Evolutionary conservation across 1,140 invertebrate species (phyloP), one percentile per base, ranked within the genome.

Genomic region (Harpegnathos saltator): DNA sequence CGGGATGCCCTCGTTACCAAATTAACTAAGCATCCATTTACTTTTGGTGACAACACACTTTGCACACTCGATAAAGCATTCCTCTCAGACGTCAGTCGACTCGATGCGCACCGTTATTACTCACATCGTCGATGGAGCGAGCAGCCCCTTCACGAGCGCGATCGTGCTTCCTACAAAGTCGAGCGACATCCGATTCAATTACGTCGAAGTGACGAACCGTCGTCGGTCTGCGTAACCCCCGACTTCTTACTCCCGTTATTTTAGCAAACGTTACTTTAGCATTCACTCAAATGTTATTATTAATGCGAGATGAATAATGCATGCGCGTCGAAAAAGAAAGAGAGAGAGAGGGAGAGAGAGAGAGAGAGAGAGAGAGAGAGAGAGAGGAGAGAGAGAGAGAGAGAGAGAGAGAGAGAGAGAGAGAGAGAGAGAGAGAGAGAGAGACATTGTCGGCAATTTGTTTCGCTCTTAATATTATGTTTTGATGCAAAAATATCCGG

Each of bases 41-140:
- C 65, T 80, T 80, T 80, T 80, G 65, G 65, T 80, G 65, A 80
- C 75, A 80, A 80, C 65, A 80, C 66, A 80, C 75, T 80, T 80
- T 80, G 75, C 38, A 80, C 75, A 80, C 65, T 80, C 75, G 75
- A 80, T 80, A 80, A 80, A 80, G 75, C 75, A 78, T 71, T 69
- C 38, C 38, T 80, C 75, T 52, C 12, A 24, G 19, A 80, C 65
- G 75, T 9, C 54, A 58, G 75, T 80, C 75, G 22, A 71, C 52
- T 58, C 65, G 65, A 80, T 80, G 75, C 52, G 65, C 75, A 52
- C 22, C 75, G 75, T 80, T 80, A 80, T 80, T 80, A 80, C 65
- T 80, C 75, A 80, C 65, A 22, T 80, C 65, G 75, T 22, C 65
- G 65, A 80, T 80, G 75, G 52, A 80, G 65, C 75, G 75, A 80